Base-by-base conservation (phyloP, 2,797 vertebrate species). In the Crenichthys baileyi region DNA sequence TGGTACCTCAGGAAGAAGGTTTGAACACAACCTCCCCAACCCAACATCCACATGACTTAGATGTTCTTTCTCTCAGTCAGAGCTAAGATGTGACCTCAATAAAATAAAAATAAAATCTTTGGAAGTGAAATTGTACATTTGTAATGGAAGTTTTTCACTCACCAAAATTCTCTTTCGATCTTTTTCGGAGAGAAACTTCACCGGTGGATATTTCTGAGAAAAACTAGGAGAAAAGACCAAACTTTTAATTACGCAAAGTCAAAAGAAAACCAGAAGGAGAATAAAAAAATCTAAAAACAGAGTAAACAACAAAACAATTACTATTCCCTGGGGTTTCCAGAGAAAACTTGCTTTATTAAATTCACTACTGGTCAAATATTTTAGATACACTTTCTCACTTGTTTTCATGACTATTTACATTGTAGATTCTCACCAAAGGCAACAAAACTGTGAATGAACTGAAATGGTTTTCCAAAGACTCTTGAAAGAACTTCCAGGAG, bases 101-200 rank as follows among this genome's bases (percentile, higher is more conserved):
- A 46, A 29, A 53, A 50, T 5, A 39, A 22, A 5, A 24, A 67
- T 11, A 22, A 5, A 7, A 7, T 44, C 39, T 36, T 5, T 53
- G 22, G 55, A 24, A 51, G 55, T 61, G 9, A 18, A 24, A 73
- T 20, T 70, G 12, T 53, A 65, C 20, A 48, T 77, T 58, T 72
- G 24, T 26, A 81, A 41, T 24, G 13, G 41, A 48, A 46, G 60
- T 31, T 50, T 75, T 46, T 61, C 3, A 90, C 97, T 95, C 96
- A 99, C 98, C 97, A 99, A 92, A 94, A 99, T 99, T 94, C 98
- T 96, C 92, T 99, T 99, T 75, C 98, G 96, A 91, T 99, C 98
- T 91, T 99, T 99, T 94, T 99, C 98, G 7, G 98, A 99, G 72
- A 99, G 95, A 94, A 99, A 99, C 93, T 99, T 99, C 85, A 99